Evolutionary conservation across 2,113 vertebrate species (phyloP).

Genomic region (Tragelaphus strepsiceros): DNA sequence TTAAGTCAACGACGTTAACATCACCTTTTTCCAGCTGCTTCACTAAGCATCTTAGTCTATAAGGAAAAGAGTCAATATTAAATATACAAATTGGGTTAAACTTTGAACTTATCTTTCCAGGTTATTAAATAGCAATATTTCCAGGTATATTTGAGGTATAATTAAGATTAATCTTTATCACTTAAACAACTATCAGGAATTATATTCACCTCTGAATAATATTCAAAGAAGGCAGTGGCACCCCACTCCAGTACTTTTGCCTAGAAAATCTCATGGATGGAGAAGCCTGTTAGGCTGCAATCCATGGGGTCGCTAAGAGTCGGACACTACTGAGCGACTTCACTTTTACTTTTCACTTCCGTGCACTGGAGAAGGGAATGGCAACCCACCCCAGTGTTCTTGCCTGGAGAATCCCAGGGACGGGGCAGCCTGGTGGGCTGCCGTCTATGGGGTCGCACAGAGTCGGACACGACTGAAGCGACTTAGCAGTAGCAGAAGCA

Average conservation of each 20-base stretch:
- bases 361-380: too few species aligned
- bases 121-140: not conserved
- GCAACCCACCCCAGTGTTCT: too few species aligned
- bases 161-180: not conserved
- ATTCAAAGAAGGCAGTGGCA: not conserved
- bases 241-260: too few species aligned
- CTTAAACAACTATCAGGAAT: not conserved
- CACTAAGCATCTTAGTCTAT: constrained; percentile 93
- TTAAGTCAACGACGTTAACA: constrained; percentile 91
- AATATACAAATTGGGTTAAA: not conserved
- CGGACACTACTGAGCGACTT: accelerated
- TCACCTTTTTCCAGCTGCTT: constrained; percentile 96
- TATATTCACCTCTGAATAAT: not conserved
- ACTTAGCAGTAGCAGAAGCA: too few species aligned
- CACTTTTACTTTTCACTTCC: too few species aligned
- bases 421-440: too few species aligned
- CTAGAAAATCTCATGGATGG: too few species aligned
- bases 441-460: accelerated
- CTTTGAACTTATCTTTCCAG: not conserved
- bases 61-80: not conserved
- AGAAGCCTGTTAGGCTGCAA: too few species aligned
- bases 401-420: too few species aligned
- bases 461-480: accelerated
- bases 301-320: too few species aligned
- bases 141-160: not conserved